Base-by-base conservation (phyloP, 2,888 invertebrate species). In the Limnephilus marmoratus region DNA sequence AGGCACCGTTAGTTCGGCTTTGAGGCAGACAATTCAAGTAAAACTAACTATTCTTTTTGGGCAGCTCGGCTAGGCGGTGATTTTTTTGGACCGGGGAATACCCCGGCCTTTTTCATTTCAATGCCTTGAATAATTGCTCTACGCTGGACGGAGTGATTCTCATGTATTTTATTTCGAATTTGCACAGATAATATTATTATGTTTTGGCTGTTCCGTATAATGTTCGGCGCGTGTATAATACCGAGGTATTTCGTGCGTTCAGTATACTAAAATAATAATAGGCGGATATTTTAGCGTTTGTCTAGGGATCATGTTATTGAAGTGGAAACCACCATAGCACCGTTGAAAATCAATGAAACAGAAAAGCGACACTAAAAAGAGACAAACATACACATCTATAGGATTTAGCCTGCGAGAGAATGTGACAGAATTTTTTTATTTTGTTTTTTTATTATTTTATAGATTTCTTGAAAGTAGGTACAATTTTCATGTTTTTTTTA, bases 81-180 rank as follows among this genome's bases (percentile, higher is more conserved):
- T 24, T 34, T 89, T 89, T 89, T 89, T 89, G 68, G 88, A n/a
- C 34, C 37, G 68, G 88, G 88, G 24, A 80, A 34, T 89, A 80
- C 88, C 88, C 88, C 80, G 37, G 80, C 88, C n/a, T 89, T 89
- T 31, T 89, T 89, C 88, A 89, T 89, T 89, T 45, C 34, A 80
- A 81, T 81, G 88, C 88, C 37, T 89, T 80, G 88, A 89, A 89
- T 89, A 89, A 89, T 89, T 89, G 88, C 29, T 37, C 41, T n/a
- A 13, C 45, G n/a, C 85, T 68, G n/a, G 68, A 24, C 18, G 68
- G 24, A 68, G 24, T 68, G 68, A 68, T 24, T 24, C 68, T 68
- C 68, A n/a, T 68, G 68, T 68, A 68, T 68, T 68, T 68, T 68
- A 68, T 68, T 68, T 5, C 68, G 68, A 68, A 68, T 68, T 68